phyloP scores from a whole-genome alignment of 2,888 invertebrate genomes.

The Hydrotaea diabolus region DNA sequence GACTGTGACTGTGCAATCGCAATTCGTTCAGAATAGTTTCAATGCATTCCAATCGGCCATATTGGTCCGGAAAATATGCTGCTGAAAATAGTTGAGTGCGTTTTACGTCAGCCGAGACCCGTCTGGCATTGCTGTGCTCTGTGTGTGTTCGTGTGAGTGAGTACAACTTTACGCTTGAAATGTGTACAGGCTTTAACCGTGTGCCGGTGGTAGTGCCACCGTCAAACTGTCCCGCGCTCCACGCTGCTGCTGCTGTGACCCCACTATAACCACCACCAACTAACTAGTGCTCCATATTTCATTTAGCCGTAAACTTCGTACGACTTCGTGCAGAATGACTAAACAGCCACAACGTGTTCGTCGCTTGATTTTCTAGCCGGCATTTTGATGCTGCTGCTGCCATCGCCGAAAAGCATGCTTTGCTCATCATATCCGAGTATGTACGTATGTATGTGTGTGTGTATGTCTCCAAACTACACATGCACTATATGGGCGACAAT shows the following conservation, averaged over 20 bases:
- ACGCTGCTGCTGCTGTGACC: not conserved
- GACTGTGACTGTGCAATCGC: not conserved
- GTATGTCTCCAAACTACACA: conserved; percentile 19
- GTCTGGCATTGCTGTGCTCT: conserved; percentile 57
- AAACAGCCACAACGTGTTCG: conserved; percentile 15
- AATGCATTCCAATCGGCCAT: not conserved
- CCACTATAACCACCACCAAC: conserved; percentile 5
- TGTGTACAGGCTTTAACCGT: not conserved
- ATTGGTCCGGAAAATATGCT: conserved; percentile 54
- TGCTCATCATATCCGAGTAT: conserved; percentile 21
- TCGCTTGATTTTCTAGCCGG: conserved; percentile 13
- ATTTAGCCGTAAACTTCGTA: conserved; percentile 18
- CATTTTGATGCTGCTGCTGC: conserved; percentile 40
- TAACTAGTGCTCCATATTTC: conserved; percentile 16
- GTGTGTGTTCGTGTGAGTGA: conserved; percentile 44
- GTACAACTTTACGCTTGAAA: conserved; percentile 35
- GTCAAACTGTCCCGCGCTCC: not conserved
- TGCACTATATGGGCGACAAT: conserved; percentile 15
- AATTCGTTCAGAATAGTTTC: not conserved
- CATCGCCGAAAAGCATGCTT: conserved; percentile 35
- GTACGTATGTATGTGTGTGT: not conserved
- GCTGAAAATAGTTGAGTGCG: conserved; percentile 21
- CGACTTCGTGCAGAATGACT: not conserved
- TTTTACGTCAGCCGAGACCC: conserved; percentile 48
- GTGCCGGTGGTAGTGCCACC: not conserved